A percentile compares a stretch with the other conserved stretches of the same genome.
These are phyloP conservation scores for Murina feae DNA, from an alignment of 2,113 vertebrate genomes.

Conservation along the genomic window DNA sequence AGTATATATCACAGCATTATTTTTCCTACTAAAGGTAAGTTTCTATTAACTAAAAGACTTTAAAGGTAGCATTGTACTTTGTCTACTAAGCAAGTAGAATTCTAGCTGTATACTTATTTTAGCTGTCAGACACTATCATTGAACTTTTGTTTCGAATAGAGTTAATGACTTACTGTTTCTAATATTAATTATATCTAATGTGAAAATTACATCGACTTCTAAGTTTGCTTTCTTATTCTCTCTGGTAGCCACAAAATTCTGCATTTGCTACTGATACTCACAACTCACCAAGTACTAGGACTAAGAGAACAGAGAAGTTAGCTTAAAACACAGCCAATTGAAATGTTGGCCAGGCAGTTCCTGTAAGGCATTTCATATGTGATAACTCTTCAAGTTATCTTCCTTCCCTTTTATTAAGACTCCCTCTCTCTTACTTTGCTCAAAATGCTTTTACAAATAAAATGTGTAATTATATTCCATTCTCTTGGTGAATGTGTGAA, in stretches of 20 bases:
- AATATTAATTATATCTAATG: neutral
- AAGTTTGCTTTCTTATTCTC: neutral
- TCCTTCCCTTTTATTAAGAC: neutral
- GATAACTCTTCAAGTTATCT: neutral
- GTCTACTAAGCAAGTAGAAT: neutral
- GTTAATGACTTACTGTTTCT: neutral
- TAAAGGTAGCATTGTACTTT: neutral
- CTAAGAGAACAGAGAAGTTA: neutral
- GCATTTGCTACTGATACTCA: neutral
- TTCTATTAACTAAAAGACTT: neutral
- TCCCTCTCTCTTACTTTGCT: neutral
- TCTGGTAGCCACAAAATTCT: neutral
- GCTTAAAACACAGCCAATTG: neutral
- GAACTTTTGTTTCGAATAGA: neutral
- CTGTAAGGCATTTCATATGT: neutral
- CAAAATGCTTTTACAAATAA: slow-evolving; percentile 24
- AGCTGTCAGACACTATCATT: neutral
- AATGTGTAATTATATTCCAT: slow-evolving; percentile 18
- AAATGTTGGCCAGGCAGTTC: neutral
- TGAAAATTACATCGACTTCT: neutral
- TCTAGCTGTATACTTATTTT: neutral
- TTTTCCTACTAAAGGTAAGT: neutral
- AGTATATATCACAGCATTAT: neutral
- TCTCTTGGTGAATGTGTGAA: slow-evolving; percentile 25
- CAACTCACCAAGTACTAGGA: neutral